Conservation (phyloP, 2,113 vertebrate species). For the Microtus montanus region DNA sequence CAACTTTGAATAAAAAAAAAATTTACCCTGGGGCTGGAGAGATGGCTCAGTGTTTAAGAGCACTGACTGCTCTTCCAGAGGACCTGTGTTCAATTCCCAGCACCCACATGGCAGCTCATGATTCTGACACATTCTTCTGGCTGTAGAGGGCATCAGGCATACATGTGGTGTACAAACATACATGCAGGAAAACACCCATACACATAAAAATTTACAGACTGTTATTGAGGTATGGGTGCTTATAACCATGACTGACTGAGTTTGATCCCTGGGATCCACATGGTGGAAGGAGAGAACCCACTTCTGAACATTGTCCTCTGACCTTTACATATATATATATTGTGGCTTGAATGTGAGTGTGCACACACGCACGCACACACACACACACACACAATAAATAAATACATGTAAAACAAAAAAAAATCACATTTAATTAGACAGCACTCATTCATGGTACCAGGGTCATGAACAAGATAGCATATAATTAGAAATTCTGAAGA, state of each 20-base stretch:
- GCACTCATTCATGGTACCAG: neutral
- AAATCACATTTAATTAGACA: neutral
- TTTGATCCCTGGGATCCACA: neutral
- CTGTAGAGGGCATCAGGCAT: neutral
- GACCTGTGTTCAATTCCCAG: neutral
- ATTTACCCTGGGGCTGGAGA: neutral
- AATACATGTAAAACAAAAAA: neutral
- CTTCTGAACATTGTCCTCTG: neutral
- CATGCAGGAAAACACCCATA: neutral
- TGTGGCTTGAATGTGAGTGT: no score
- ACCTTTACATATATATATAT: neutral
- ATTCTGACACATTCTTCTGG: neutral
- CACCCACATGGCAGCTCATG: neutral
- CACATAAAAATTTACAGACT: neutral
- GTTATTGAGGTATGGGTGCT: neutral
- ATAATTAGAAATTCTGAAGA: conserved; percentile 26
- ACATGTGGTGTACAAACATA: neutral
- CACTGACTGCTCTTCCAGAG: neutral
- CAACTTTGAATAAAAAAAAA: neutral
- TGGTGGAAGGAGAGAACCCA: neutral
- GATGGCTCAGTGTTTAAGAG: neutral
- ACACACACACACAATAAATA: neutral
- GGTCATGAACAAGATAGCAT: neutral
- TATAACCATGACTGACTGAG: neutral
- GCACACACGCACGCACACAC: fast-evolving